Conservation (phyloP, 2,797 vertebrate genomes). For the Myotis findleyi region DNA sequence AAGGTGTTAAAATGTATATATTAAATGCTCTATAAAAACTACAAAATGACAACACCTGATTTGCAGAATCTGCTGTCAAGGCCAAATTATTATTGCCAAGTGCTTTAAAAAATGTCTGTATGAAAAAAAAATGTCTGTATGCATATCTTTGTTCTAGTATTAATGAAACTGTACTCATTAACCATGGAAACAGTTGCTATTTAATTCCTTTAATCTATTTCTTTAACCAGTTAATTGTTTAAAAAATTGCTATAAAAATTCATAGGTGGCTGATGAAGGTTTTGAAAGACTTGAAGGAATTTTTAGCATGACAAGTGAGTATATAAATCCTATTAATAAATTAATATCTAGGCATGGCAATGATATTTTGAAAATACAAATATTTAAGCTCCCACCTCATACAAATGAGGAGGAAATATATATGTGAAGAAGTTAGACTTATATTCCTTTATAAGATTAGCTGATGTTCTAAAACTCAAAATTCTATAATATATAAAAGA, state of each 20-base stretch:
- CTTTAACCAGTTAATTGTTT: constrained; percentile 25
- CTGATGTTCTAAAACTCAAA: constrained; percentile 29
- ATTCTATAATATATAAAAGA: not conserved
- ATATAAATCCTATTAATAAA: constrained; percentile 34
- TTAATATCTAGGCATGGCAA: constrained; percentile 38
- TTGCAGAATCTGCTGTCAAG: not conserved
- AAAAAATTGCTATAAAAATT: constrained; percentile 56
- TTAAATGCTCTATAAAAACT: constrained; percentile 3
- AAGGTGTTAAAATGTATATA: not conserved
- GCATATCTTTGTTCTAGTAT: not conserved
- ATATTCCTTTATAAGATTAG: not conserved
- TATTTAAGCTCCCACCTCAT: constrained; percentile 40
- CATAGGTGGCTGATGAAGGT: not conserved
- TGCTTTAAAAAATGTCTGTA: not conserved
- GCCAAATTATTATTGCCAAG: not conserved
- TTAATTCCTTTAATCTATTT: constrained; percentile 48
- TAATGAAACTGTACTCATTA: constrained; percentile 3
- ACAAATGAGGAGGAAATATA: constrained; percentile 7
- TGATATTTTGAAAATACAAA: constrained; percentile 36
- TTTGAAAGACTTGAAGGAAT: constrained; percentile 48
- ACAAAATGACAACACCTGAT: not conserved
- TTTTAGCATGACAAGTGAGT: not conserved
- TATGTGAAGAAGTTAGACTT: constrained; percentile 10
- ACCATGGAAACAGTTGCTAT: not conserved
- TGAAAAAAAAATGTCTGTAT: not conserved